A percentile compares a stretch with the other conserved stretches of the same genome.
Conservation (phyloP, 2,888 invertebrate genomes). For the Ichneumoninae sp. region DNA sequence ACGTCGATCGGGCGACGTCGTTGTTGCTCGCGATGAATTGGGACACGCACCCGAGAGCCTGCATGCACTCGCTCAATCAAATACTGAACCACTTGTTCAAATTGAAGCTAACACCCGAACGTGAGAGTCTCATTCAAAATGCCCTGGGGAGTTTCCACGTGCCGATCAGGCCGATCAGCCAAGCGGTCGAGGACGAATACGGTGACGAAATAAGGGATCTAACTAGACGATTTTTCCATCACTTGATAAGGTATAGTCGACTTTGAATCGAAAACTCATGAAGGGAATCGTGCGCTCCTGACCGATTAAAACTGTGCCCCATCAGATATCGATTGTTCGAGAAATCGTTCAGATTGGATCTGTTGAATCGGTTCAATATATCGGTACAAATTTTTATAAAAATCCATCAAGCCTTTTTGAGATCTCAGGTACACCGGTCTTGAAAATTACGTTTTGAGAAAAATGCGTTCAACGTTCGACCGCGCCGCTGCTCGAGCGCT, state of each 20-base stretch:
- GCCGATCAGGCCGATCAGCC: constrained; percentile 88
- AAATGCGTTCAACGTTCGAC: no score
- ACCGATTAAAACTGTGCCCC: not conserved
- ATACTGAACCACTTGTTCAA: constrained; percentile 89
- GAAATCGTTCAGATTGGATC: constrained; percentile 92
- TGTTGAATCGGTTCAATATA: no score
- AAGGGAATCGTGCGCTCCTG: not conserved
- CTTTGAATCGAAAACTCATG: not conserved
- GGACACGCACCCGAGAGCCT: constrained; percentile 91
- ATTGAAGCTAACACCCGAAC: constrained; percentile 86
- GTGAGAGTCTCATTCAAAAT: constrained; percentile 88
- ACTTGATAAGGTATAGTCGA: constrained; percentile 88
- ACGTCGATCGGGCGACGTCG: constrained; percentile 89
- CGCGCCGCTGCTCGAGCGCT: no score
- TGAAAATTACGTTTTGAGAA: no score
- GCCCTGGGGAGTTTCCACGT: constrained; percentile 93
- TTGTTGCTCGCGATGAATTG: constrained; percentile 90
- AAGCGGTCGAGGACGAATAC: constrained; percentile 90
- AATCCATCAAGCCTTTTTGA: no score
- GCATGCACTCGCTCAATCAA: constrained; percentile 90
- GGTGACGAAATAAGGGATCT: constrained; percentile 92
- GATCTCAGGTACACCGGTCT: no score
- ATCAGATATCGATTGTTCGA: constrained; percentile 89
- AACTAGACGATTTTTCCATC: constrained; percentile 94
- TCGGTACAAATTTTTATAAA: no score